Percentiles rank a stretch among this genome's conserved stretches.
These are phyloP conservation scores for Porites cylindrica DNA, from an alignment of 92 coral and sea anemone species.

Conservation along the genomic window DNA sequence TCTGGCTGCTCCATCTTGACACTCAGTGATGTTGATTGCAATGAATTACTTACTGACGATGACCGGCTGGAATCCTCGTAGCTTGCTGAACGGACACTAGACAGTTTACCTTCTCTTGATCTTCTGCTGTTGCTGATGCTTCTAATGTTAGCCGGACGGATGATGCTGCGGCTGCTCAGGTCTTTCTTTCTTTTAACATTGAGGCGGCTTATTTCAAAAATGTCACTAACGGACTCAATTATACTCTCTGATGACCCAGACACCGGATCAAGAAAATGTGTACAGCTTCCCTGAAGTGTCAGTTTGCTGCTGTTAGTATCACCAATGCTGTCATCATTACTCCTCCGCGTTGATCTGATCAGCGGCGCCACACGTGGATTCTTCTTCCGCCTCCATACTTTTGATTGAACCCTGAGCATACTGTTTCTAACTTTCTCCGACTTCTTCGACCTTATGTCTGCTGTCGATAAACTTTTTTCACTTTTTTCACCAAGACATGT, in stretches of 20 bases:
- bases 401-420: neutral
- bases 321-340: neutral
- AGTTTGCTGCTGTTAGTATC: neutral
- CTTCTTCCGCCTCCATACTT: neutral
- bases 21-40: neutral
- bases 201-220: too few species aligned
- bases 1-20: neutral
- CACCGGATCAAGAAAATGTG: neutral
- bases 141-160: neutral
- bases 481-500: neutral
- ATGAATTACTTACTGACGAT: neutral
- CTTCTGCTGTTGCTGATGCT: neutral
- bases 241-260: neutral
- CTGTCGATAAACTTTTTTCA: neutral
- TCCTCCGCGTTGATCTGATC: too few species aligned
- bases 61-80: neutral
- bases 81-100: neutral
- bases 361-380: conserved; percentile 12
- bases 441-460: neutral
- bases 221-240: neutral
- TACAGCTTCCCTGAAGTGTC: neutral
- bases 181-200: too few species aligned
- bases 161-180: too few species aligned
- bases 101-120: too few species aligned
- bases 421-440: neutral